phyloP scores from a whole-genome alignment of 2,113 vertebrate genomes.

The Limanda limanda region DNA sequence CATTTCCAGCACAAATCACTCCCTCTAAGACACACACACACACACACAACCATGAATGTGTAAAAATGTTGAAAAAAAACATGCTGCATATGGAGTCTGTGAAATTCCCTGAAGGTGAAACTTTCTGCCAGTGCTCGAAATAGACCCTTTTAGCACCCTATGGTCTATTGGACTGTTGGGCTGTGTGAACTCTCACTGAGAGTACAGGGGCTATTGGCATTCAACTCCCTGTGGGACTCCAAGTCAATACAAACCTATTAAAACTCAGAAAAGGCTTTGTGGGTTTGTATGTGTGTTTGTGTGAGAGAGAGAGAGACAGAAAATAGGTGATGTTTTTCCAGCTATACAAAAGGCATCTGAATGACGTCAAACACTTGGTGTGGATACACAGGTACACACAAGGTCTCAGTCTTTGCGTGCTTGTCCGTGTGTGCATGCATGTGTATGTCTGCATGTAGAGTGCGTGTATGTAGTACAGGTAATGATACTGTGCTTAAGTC shows the following conservation, averaged over 20 bases:
- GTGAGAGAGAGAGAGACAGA: not conserved
- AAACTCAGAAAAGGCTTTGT: constrained; percentile 49
- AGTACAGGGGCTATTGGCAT: constrained; percentile 63
- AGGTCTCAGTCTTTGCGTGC: not conserved
- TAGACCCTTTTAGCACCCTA: constrained; percentile 76
- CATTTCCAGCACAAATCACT: constrained; percentile 8
- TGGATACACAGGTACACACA: not conserved
- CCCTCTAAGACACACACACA: constrained; percentile 8
- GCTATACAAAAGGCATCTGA: not conserved
- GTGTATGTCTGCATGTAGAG: not conserved
- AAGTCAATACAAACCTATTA: constrained; percentile 73
- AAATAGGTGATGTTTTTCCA: constrained; percentile 12
- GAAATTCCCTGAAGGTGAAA: constrained; percentile 62
- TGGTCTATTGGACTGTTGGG: constrained; percentile 64
- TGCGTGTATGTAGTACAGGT: constrained; percentile 38
- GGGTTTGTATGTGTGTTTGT: constrained; percentile 17
- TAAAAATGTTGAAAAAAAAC: constrained; percentile 32
- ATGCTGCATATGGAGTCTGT: constrained; percentile 34
- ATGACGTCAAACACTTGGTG: constrained; percentile 20
- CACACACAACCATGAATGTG: constrained; percentile 6
- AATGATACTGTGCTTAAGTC: constrained; percentile 66
- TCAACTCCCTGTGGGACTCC: constrained; percentile 56
- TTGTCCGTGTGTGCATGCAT: not conserved
- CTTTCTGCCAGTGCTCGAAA: constrained; percentile 65
- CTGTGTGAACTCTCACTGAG: constrained; percentile 62